Evolutionary conservation across 1,140 invertebrate species (phyloP).

Genomic region (Euschistus heros): DNA sequence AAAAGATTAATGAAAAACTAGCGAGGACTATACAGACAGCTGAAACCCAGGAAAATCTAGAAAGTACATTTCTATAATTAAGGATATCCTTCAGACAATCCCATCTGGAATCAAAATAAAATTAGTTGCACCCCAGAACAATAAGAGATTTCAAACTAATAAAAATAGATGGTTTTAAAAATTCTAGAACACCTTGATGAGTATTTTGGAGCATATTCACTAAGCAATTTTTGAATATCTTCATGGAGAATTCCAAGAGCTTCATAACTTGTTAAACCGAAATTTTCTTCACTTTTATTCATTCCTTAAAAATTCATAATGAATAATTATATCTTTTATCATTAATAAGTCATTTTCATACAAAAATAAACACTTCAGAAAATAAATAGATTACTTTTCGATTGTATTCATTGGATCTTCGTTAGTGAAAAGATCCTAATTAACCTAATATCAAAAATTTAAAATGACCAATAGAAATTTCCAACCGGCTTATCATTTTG

Average conservation of each 20-base stretch:
- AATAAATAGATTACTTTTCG: no score
- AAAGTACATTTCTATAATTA: slow-evolving; percentile 49
- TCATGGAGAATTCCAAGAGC: slow-evolving; percentile 38
- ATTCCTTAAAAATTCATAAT: background rate
- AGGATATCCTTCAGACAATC: slow-evolving; percentile 44
- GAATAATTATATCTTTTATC: no score
- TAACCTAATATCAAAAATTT: no score
- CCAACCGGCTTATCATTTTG: no score
- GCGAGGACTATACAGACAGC: slow-evolving; percentile 41
- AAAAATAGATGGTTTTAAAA: background rate
- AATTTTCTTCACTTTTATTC: slow-evolving; percentile 3
- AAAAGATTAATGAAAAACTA: slow-evolving; percentile 37
- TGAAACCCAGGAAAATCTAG: slow-evolving; percentile 54
- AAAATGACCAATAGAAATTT: no score
- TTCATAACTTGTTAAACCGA: slow-evolving; percentile 36
- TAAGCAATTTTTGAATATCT: slow-evolving; percentile 37
- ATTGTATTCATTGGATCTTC: no score
- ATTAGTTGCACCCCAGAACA: background rate
- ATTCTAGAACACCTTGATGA: slow-evolving; percentile 18
- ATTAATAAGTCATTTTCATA: no score
- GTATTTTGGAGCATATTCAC: slow-evolving; percentile 32
- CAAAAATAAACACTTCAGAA: no score
- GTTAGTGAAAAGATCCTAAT: no score
- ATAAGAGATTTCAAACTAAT: background rate
- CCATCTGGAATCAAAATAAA: slow-evolving; percentile 37